Percentiles rank a stretch among this genome's conserved stretches.
Conservation (phyloP, 2,797 vertebrate genomes). For the Liasis olivaceus region DNA sequence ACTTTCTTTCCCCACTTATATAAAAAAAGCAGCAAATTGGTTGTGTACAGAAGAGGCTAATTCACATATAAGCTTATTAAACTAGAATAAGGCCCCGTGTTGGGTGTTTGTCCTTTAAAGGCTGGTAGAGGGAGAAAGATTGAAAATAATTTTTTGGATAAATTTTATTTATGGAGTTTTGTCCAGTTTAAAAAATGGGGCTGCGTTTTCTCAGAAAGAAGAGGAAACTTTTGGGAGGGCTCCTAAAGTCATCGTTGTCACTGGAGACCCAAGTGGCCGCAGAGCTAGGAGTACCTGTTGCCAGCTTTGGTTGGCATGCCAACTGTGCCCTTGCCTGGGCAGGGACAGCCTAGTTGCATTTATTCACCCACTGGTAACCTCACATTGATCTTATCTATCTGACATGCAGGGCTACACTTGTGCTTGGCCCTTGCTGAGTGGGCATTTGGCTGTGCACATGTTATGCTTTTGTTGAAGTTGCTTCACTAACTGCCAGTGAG, state of each 20-base stretch:
- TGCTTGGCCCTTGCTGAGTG: too few species aligned
- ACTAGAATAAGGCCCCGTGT: background rate
- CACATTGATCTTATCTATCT: too few species aligned
- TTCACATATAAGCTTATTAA: background rate
- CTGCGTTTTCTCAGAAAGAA: background rate
- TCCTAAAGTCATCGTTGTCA: background rate
- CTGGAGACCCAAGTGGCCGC: background rate
- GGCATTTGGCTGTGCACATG: too few species aligned
- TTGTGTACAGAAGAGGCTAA: background rate
- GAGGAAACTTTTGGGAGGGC: background rate
- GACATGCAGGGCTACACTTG: too few species aligned
- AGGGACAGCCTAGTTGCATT: too few species aligned
- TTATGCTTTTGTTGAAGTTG: too few species aligned
- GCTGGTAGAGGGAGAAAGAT: background rate
- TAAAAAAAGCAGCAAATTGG: background rate
- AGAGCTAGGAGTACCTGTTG: background rate
- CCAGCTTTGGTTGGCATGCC: background rate
- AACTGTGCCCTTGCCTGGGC: too few species aligned
- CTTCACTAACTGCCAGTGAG: too few species aligned
- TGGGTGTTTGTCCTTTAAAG: background rate
- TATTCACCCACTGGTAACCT: too few species aligned
- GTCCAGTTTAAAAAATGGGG: background rate
- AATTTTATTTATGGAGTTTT: background rate
- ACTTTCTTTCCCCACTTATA: too few species aligned
- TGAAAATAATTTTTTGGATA: background rate